Evolutionary conservation across 1,140 invertebrate species (phyloP), one percentile per base, ranked within the genome.

Genomic region (Leptestheria dahalacensis): DNA sequence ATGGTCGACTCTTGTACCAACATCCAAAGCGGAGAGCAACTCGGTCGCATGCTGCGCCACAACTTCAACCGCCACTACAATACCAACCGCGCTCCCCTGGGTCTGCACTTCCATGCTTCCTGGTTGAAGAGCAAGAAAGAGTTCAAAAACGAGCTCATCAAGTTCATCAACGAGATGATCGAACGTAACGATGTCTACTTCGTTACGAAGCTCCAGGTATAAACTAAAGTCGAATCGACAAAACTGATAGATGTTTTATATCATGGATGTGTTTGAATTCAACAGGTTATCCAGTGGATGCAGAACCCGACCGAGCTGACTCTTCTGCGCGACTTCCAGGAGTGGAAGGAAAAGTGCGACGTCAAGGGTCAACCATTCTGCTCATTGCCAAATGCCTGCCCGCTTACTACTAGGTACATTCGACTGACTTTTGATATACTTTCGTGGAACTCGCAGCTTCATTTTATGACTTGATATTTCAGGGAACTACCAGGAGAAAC

Each of bases 321-420:
- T 11, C 82, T 80, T 15, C 78, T 95, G 46, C 78, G 88, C 66
- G 91, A 94, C 67, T 94, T 94, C 80, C 82, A 86, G 68, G 88
- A 91, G 69, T 94, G 91, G 91, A 94, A 94, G 72, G 90, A 93
- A 66, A 91, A 91, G 71, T 95, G 91, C 72, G 90, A 94, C 68
- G 86, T 94, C 49, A 92, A 93, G 72, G 90, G 90, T 48, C 86
- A 91, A 71, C 86, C 90, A 48, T 88, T 85, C 78, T 95, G 91
- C 69, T 93, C 88, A 1, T 70, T 93, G 59, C 89, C 89, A 56
- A 94, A 94, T 68, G 83, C 88, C 25, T 94, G 91, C 70, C 85
- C 88, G 1, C 72, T 94, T 63, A 91, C 83, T 4, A 93, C 90
- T 49, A 76, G 89, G 63, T 55, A 55, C 20, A 33, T 10, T 29